A percentile compares a stretch with the other conserved stretches of the same genome.
Evolutionary conservation across 2,888 invertebrate species (phyloP).

Genomic region (Eucriotettix oculatus): DNA sequence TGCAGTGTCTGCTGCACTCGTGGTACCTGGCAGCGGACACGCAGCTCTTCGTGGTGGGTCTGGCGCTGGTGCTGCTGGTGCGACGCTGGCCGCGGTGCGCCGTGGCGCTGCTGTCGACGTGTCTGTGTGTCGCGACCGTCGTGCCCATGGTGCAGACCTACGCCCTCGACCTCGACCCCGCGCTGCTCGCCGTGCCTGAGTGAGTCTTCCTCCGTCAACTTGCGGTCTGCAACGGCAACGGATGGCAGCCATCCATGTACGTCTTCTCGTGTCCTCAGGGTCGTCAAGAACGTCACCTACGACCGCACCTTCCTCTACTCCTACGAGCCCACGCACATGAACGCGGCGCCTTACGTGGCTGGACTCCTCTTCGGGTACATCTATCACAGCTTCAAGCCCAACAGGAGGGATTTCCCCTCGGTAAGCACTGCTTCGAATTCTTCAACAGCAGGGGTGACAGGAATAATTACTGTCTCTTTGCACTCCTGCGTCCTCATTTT

Average conservation of each 20-base stretch:
- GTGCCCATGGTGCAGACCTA: constrained; percentile 1
- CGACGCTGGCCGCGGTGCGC: not conserved
- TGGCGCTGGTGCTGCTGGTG: not conserved
- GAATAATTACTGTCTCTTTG: too few species aligned
- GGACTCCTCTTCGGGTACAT: not conserved
- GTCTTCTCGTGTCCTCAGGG: not conserved
- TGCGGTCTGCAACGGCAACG: too few species aligned
- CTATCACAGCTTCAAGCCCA: not conserved
- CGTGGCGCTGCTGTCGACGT: not conserved
- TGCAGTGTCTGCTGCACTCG: constrained; percentile 3
- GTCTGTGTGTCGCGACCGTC: not conserved
- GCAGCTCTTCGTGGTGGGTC: not conserved
- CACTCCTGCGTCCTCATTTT: too few species aligned
- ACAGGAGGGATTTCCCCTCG: too few species aligned
- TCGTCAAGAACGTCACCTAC: not conserved
- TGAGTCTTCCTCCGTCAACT: not conserved
- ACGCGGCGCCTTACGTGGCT: not conserved
- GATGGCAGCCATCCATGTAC: too few species aligned
- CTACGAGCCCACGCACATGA: not conserved
- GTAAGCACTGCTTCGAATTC: too few species aligned
- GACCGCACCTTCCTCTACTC: not conserved
- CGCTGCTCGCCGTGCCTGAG: not conserved
- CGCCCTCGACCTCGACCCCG: not conserved
- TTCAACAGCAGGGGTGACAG: too few species aligned
- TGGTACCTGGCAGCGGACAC: constrained; percentile 5